Conservation (phyloP, 2,113 vertebrate genomes). For the Zosterops pallidus region DNA sequence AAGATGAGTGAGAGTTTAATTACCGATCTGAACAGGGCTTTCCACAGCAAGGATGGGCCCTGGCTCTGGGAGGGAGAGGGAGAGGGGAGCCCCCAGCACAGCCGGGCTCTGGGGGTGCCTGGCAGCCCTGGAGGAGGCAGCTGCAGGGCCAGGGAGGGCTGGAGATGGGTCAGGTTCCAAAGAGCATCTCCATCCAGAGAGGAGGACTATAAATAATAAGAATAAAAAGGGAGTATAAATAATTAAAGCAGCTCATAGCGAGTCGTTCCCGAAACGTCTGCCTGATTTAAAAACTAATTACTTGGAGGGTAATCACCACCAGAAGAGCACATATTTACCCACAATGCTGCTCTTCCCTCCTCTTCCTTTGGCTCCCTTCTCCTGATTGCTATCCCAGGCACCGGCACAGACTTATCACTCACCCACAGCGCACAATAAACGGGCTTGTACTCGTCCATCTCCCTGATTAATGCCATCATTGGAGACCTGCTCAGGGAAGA, state of each 20-base stretch:
- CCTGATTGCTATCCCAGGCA: constrained; percentile 5
- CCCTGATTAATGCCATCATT: background rate
- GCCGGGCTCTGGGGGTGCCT: background rate
- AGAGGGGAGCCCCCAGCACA: background rate
- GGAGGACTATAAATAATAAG: constrained; percentile 33
- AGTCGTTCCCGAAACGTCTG: constrained; percentile 60
- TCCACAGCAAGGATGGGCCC: rapidly evolving
- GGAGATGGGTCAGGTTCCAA: background rate
- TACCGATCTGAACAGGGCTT: background rate
- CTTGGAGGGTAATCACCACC: constrained; percentile 46
- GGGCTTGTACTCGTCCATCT: background rate
- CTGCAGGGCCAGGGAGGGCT: background rate
- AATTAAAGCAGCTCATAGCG: constrained; percentile 61
- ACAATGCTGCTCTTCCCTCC: background rate
- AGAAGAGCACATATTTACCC: constrained; percentile 28
- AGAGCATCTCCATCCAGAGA: background rate
- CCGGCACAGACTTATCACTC: background rate
- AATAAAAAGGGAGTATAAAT: constrained; percentile 60
- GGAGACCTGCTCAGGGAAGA: background rate
- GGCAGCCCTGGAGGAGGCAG: background rate
- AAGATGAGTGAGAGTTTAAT: constrained; percentile 65
- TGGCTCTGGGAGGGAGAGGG: background rate
- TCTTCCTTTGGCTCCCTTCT: background rate
- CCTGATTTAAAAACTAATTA: constrained; percentile 75
- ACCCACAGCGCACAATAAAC: background rate